Evolutionary conservation across 2,888 invertebrate species (phyloP).

Genomic region (Andricus curvator): DNA sequence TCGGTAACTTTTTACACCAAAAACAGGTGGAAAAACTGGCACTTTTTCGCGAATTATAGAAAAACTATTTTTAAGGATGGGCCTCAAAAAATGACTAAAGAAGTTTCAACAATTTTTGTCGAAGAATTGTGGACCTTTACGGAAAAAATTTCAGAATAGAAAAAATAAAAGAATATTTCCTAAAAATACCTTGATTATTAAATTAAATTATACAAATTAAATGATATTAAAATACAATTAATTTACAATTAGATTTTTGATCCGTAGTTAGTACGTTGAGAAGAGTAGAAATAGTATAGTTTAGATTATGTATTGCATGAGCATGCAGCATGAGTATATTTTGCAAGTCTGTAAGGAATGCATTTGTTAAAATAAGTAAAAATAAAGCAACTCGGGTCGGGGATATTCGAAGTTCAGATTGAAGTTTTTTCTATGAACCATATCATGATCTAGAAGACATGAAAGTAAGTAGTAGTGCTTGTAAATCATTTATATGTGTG

Average conservation of each 20-base stretch:
- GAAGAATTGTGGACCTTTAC: too few species aligned
- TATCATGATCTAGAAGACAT: slow-evolving; percentile 33
- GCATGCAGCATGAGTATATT: slow-evolving; percentile 63
- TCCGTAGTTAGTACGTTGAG: slow-evolving; percentile 41
- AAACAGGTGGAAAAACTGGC: too few species aligned
- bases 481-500: slow-evolving; percentile 54
- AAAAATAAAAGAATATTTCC: background rate
- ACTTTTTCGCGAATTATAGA: too few species aligned
- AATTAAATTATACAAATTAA: background rate
- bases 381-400: slow-evolving; percentile 15
- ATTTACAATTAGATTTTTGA: background rate
- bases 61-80: too few species aligned
- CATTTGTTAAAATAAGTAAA: background rate
- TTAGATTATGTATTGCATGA: slow-evolving; percentile 61
- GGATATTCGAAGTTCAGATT: slow-evolving; percentile 29
- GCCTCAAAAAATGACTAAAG: too few species aligned
- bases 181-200: background rate
- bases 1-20: too few species aligned
- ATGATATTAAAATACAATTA: background rate
- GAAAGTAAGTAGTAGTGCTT: slow-evolving; percentile 67
- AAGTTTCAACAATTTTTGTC: too few species aligned
- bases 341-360: slow-evolving; percentile 43
- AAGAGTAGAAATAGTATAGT: background rate
- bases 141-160: too few species aligned
- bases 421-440: background rate